Percentiles rank a stretch among this genome's conserved stretches.
phyloP scores from a whole-genome alignment of 2,888 invertebrate genomes.

The Escarpia spicata region DNA sequence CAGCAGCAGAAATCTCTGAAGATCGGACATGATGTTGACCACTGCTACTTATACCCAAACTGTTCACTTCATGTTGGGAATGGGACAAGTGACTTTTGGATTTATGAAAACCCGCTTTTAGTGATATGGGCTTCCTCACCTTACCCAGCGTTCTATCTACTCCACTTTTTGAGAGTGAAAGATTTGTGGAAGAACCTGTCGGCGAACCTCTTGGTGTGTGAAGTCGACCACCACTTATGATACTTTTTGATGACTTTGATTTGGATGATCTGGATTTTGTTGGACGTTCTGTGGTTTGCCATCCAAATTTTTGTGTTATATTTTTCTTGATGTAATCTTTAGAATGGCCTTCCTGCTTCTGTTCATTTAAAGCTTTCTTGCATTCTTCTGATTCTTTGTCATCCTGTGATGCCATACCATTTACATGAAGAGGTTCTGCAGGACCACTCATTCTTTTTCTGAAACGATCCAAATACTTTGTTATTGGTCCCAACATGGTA shows the following conservation, averaged over 20 bases:
- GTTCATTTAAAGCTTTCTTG: conserved; percentile 12
- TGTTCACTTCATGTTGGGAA: neutral
- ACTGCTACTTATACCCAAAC: neutral
- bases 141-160: neutral
- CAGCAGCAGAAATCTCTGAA: neutral
- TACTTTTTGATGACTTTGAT: conserved; percentile 6
- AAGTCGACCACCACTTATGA: neutral
- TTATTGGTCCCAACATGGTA: conserved; percentile 11
- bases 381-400: neutral
- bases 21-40: conserved; percentile 2
- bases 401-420: conserved; percentile 16
- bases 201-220: neutral
- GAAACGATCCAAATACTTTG: conserved; percentile 16
- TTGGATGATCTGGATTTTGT: conserved; percentile 3
- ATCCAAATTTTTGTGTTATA: neutral
- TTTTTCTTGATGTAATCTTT: neutral
- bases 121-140: neutral
- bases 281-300: neutral
- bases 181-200: conserved; percentile 13
- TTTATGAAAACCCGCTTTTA: neutral
- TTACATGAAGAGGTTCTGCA: neutral
- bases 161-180: neutral
- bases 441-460: conserved; percentile 16
- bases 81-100: neutral
- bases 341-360: conserved; percentile 13